These are phyloP conservation scores for Columba livia DNA, from an alignment of 2,113 vertebrate species.

Conservation along the genomic window DNA sequence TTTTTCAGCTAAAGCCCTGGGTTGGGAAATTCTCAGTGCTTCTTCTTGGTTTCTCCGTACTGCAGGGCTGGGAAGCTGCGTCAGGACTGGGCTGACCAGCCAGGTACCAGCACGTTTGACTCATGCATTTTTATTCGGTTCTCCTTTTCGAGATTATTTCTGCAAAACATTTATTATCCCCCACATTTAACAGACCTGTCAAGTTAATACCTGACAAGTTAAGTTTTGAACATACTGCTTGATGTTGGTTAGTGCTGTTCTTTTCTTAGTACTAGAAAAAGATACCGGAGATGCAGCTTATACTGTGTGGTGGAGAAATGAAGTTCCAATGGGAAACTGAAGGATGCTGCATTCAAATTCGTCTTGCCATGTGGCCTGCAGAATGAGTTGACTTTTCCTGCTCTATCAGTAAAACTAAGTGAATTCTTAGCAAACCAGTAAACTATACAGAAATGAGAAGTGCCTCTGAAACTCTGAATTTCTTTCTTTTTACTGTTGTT, in stretches of 20 bases:
- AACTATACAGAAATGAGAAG: not conserved
- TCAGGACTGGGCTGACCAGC: not conserved
- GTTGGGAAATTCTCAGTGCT: not conserved
- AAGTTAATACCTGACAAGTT: not conserved
- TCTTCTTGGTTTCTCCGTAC: not conserved
- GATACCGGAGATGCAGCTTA: not conserved
- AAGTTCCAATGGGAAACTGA: not conserved
- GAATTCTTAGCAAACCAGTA: not conserved
- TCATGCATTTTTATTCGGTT: rapidly evolving
- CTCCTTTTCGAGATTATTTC: not conserved
- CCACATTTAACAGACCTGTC: not conserved
- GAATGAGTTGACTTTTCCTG: not conserved
- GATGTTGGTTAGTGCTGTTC: not conserved
- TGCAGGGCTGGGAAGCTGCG: not conserved
- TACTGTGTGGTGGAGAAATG: not conserved
- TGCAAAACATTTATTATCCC: not conserved
- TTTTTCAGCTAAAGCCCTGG: not conserved
- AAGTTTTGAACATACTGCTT: not conserved
- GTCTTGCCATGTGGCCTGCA: not conserved
- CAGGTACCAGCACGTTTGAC: not conserved
- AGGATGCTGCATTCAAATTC: not conserved
- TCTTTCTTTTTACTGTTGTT: not conserved
- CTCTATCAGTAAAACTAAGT: not conserved
- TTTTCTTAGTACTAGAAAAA: not conserved
- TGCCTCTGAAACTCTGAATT: not conserved